Evolutionary conservation across 2,113 vertebrate genomes (phyloP), one percentile per base, ranked within the genome.

Genomic region (Callospermophilus lateralis): DNA sequence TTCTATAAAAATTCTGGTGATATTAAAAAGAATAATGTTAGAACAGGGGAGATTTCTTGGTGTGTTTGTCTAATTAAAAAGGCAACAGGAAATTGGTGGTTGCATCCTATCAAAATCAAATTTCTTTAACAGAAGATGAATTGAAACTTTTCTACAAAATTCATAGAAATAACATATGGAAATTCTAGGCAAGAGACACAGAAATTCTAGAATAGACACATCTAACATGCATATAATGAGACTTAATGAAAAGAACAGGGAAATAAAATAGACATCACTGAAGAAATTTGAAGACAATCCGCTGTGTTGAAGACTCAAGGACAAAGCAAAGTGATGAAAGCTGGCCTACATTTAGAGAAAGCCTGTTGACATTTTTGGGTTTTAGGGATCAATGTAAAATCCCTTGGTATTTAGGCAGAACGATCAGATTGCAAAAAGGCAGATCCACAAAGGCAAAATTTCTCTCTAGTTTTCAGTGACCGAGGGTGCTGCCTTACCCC

Each of bases 321-420:
- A 51, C 22, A 92, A 94, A 87, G 48, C 73, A 93, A 84, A 95
- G 68, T 88, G 30, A 79, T 70, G 48, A 96, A 85, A 63, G 7
- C 16, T 83, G 67, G 45, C 65, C 73, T 90, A 90, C 4, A 73
- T 70, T 95, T 96, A 84, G 39, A 32, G 58, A 90, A 90, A 94
- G 16, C 3, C 39, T 88, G 11, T 37, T 97, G 76, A 92, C 34
- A 65, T 58, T 92, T 97, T 81, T 1, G 20, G 34, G 74, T 74
- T 70, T 93, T 93, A 91, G 89, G 78, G 39, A 80, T 70, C 85
- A 83, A 65, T 85, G 28, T 45, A 28, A 94, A 92, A 79, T 67
- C 34, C 8, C 5, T 30, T 83, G 20, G 24, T 90, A 53, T 51
- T 89, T 68, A 34, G 37, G 61, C 24, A 51, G 76, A 96, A 58